Evolutionary conservation across 2,888 invertebrate genomes (phyloP).

Genomic region (Catocala nupta): DNA sequence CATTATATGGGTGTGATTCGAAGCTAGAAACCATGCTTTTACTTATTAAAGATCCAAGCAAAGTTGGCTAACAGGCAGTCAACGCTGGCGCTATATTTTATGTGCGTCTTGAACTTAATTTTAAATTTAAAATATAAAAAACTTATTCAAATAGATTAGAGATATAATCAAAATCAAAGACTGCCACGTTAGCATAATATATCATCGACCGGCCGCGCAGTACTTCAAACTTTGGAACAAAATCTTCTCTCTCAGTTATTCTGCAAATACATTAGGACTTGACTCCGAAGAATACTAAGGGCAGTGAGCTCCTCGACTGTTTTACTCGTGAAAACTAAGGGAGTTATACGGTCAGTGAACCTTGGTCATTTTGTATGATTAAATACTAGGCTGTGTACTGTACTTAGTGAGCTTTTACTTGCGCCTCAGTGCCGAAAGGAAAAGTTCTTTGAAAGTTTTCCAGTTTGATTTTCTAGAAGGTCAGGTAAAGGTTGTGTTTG

Average conservation of each 20-base stretch:
- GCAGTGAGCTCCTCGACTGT: constrained; percentile 5
- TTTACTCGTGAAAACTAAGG: neutral
- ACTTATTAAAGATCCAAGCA: too few relatives aligned
- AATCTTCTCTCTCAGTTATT: constrained; percentile 11
- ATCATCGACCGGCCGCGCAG: constrained; percentile 5
- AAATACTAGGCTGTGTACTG: neutral
- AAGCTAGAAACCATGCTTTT: too few relatives aligned
- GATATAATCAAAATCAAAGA: neutral
- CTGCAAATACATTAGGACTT: constrained; percentile 15
- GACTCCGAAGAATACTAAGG: constrained; percentile 8
- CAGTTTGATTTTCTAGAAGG: too few relatives aligned
- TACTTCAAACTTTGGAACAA: constrained; percentile 14
- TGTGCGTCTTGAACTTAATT: too few relatives aligned
- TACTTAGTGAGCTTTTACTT: neutral
- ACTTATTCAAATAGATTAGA: neutral
- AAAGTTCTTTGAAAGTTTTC: too few relatives aligned
- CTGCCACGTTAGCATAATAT: constrained; percentile 5
- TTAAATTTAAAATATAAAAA: neutral
- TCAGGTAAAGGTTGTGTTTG: too few relatives aligned
- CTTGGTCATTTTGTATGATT: neutral
- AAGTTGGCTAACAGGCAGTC: too few relatives aligned
- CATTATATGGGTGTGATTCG: too few relatives aligned
- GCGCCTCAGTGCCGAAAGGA: too few relatives aligned
- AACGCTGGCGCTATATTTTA: too few relatives aligned
- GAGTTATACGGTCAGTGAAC: neutral